A percentile compares a stretch with the other conserved stretches of the same genome.
These are phyloP conservation scores for Butorides virescens DNA, from an alignment of 2,113 vertebrate species.

Conservation along the genomic window DNA sequence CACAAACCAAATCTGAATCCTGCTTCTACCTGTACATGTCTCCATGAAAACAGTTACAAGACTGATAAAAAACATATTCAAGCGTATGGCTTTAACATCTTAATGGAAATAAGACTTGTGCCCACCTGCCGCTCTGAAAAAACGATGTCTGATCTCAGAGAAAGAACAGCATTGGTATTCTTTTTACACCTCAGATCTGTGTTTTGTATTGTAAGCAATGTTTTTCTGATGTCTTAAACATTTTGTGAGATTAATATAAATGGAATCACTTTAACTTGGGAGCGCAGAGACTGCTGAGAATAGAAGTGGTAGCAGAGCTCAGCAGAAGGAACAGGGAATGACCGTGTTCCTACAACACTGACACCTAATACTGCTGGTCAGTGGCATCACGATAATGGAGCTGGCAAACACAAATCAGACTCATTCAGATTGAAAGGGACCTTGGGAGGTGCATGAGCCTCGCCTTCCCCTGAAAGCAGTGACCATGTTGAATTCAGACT, in stretches of 20 bases:
- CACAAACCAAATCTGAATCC: neutral
- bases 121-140: neutral
- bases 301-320: neutral
- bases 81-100: neutral
- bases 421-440: neutral
- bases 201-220: neutral
- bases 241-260: conserved; percentile 13
- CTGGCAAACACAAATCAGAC: neutral
- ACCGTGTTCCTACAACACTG: neutral
- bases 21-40: neutral
- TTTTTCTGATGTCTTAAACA: conserved; percentile 7
- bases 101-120: neutral
- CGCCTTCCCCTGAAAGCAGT: neutral
- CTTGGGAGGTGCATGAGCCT: accelerated
- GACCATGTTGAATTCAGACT: neutral
- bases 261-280: neutral
- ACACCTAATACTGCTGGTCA: neutral
- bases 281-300: neutral
- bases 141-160: neutral
- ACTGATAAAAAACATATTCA: neutral
- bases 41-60: neutral
- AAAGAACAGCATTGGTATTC: neutral
- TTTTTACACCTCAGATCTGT: neutral
- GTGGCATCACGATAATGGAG: neutral
- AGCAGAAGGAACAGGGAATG: neutral